phyloP scores from a whole-genome alignment of 64 coral and sea anemone species.

The Montipora capricornis region DNA sequence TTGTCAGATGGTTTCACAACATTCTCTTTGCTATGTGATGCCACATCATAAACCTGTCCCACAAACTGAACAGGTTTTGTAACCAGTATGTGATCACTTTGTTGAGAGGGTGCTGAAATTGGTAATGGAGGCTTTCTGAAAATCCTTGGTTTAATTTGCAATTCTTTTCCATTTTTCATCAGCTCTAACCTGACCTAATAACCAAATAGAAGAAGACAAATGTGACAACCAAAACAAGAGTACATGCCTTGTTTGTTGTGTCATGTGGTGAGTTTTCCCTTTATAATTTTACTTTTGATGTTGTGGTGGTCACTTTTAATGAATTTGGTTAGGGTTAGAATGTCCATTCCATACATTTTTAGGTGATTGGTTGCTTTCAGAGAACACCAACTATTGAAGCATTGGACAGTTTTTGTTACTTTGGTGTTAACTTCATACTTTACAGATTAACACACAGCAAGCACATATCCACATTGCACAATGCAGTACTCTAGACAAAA shows the following conservation, averaged over 20 bases:
- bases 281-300: no score
- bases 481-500: not conserved
- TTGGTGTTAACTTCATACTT: no score
- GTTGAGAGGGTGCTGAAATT: not conserved
- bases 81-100: not conserved
- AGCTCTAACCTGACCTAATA: slow-evolving; percentile 69
- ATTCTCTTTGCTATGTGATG: not conserved
- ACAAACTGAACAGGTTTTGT: slow-evolving; percentile 56
- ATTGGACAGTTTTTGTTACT: no score
- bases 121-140: slow-evolving; percentile 26
- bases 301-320: no score
- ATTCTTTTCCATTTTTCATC: slow-evolving; percentile 70
- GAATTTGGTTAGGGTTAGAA: no score
- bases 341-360: no score
- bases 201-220: not conserved
- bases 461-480: not conserved
- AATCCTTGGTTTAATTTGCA: slow-evolving; percentile 29
- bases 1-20: not conserved
- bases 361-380: no score
- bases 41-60: not conserved
- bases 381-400: no score
- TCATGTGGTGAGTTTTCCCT: no score
- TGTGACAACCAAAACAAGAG: not conserved
- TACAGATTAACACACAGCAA: no score
- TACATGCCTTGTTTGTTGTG: no score